These are phyloP conservation scores for Cebidichthys violaceus DNA, from an alignment of 2,113 vertebrate species.

Conservation along the genomic window DNA sequence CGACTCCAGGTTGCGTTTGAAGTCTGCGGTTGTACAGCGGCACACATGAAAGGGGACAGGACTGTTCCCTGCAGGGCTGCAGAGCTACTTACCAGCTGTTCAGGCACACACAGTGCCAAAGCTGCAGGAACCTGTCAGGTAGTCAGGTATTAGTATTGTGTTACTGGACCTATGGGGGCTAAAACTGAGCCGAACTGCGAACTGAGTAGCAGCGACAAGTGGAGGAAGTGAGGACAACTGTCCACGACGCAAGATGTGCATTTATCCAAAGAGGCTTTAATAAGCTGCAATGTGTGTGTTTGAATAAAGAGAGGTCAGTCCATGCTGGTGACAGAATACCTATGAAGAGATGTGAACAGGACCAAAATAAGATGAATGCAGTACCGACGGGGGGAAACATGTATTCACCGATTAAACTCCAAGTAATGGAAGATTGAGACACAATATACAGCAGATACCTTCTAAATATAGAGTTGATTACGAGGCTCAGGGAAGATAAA, in stretches of 20 bases:
- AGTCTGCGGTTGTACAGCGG: conserved; percentile 32
- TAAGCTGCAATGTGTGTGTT: background rate
- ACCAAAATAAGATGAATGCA: background rate
- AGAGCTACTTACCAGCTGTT: conserved; percentile 52
- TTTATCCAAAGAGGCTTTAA: background rate
- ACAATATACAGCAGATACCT: background rate
- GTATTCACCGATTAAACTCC: background rate
- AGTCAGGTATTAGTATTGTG: conserved; percentile 15
- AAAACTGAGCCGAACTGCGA: background rate
- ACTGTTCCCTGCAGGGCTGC: conserved; percentile 39
- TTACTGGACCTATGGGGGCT: background rate
- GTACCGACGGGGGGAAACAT: background rate
- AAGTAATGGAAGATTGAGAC: background rate
- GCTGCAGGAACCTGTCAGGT: conserved; percentile 27
- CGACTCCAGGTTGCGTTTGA: conserved; percentile 51
- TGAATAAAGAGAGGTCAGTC: background rate
- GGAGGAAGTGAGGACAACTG: background rate
- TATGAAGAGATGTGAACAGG: background rate
- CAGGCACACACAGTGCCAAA: conserved; percentile 23
- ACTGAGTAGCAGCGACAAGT: conserved; percentile 1
- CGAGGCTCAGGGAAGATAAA: conserved; percentile 38
- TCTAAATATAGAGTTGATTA: conserved; percentile 57
- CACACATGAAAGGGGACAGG: conserved; percentile 61
- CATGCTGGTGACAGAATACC: background rate
- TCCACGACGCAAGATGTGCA: background rate